Evolutionary conservation across 2,888 invertebrate genomes (phyloP).

Genomic region (Thumatha senex): DNA sequence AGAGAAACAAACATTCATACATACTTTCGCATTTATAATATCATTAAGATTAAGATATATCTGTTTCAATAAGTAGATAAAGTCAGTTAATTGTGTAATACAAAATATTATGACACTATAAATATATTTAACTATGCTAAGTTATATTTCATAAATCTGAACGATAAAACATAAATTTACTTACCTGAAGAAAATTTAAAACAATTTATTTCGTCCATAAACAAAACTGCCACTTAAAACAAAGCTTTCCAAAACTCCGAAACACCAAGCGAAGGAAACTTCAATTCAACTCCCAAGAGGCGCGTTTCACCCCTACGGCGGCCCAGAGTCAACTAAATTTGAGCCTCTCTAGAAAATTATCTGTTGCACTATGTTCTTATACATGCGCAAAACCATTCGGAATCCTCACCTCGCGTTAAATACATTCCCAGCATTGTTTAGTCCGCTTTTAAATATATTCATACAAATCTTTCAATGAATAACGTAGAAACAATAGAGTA

Average conservation of each 20-base stretch:
- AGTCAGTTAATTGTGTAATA: no score
- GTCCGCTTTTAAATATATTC: background rate
- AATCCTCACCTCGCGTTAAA: constrained; percentile 15
- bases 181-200: constrained; percentile 42
- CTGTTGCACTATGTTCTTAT: constrained; percentile 55
- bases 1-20: no score
- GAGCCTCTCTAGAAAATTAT: constrained; percentile 51
- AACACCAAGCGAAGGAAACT: constrained; percentile 53
- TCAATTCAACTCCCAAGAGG: constrained; percentile 36
- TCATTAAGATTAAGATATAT: no score
- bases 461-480: constrained; percentile 31
- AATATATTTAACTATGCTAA: no score
- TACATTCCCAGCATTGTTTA: constrained; percentile 34
- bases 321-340: constrained; percentile 56
- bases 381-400: constrained; percentile 57
- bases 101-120: no score
- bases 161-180: constrained; percentile 16
- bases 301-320: constrained; percentile 44
- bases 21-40: no score
- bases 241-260: constrained; percentile 44
- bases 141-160: background rate
- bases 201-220: constrained; percentile 38
- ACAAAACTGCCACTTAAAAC: constrained; percentile 49
- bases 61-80: no score
- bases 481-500: constrained; percentile 2